Evolutionary conservation across 2,888 invertebrate genomes (phyloP).

Genomic region (Leptothorax acervorum): DNA sequence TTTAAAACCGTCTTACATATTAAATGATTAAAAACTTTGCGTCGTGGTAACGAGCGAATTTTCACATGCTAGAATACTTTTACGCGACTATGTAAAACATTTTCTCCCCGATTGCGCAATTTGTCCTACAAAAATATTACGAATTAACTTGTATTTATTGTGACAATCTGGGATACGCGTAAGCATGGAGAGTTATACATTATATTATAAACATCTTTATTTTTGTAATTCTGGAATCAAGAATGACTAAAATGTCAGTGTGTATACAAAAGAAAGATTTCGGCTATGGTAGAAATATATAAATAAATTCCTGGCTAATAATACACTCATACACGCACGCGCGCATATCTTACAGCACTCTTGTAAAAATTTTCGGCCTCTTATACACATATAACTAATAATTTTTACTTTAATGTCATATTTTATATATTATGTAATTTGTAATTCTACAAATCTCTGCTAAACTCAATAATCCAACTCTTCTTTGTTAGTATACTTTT

Average conservation of each 20-base stretch:
- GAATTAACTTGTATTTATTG: slow-evolving; percentile 28
- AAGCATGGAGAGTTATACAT: background rate
- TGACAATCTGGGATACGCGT: background rate
- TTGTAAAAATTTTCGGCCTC: background rate
- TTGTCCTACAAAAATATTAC: slow-evolving; percentile 47
- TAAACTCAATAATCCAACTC: slow-evolving; percentile 5
- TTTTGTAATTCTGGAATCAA: slow-evolving; percentile 31
- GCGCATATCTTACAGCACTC: slow-evolving; percentile 11
- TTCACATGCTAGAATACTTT: slow-evolving; percentile 72
- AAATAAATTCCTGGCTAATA: slow-evolving; percentile 11
- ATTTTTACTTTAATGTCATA: background rate
- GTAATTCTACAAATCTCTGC: background rate
- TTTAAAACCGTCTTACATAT: slow-evolving; percentile 84
- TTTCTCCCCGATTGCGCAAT: slow-evolving; percentile 67
- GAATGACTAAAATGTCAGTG: slow-evolving; percentile 31
- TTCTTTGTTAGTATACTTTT: background rate
- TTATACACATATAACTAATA: slow-evolving; percentile 5
- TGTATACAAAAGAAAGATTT: slow-evolving; percentile 21
- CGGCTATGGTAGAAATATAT: slow-evolving; percentile 24
- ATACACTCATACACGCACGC: slow-evolving; percentile 20
- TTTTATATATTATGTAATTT: background rate
- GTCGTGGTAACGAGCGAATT: slow-evolving; percentile 72
- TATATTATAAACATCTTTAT: slow-evolving; percentile 40
- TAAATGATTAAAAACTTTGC: slow-evolving; percentile 82
- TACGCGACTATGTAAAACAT: slow-evolving; percentile 76